phyloP scores from a whole-genome alignment of 2,113 vertebrate genomes.

The Narcine bancroftii region DNA sequence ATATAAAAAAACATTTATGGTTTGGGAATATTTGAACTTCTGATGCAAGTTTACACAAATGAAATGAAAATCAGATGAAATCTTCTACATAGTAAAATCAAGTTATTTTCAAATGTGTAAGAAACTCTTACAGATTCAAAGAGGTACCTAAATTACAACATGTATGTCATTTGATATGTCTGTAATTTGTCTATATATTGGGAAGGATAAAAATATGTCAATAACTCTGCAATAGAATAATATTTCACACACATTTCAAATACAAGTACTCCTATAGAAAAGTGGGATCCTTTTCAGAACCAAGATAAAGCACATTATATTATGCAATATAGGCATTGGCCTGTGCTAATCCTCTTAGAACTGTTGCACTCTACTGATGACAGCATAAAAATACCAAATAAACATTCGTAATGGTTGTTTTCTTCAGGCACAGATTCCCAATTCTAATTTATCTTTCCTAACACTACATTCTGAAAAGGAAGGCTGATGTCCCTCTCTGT shows the following conservation, averaged over 20 bases:
- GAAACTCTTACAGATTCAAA: background rate
- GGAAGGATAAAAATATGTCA: background rate
- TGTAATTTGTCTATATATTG: background rate
- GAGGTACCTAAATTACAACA: background rate
- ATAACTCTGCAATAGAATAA: background rate
- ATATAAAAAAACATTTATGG: background rate
- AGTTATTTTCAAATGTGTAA: background rate
- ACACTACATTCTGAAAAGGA: background rate
- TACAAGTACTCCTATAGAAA: background rate
- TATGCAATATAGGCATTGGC: background rate
- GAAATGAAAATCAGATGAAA: background rate
- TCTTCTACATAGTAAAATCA: background rate
- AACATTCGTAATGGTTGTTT: background rate
- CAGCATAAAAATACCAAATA: background rate
- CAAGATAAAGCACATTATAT: background rate
- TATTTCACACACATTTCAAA: slow-evolving; percentile 3
- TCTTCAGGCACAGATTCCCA: too few relatives aligned
- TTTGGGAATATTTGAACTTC: background rate
- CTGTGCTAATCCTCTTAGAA: background rate
- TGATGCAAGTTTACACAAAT: background rate
- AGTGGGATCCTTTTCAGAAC: background rate
- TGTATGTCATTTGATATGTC: background rate
- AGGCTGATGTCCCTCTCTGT: background rate
- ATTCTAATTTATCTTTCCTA: background rate
- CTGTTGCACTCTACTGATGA: background rate